These are phyloP conservation scores for Enteromius anoplus DNA, from an alignment of 2,797 vertebrate genomes.

Conservation along the genomic window DNA sequence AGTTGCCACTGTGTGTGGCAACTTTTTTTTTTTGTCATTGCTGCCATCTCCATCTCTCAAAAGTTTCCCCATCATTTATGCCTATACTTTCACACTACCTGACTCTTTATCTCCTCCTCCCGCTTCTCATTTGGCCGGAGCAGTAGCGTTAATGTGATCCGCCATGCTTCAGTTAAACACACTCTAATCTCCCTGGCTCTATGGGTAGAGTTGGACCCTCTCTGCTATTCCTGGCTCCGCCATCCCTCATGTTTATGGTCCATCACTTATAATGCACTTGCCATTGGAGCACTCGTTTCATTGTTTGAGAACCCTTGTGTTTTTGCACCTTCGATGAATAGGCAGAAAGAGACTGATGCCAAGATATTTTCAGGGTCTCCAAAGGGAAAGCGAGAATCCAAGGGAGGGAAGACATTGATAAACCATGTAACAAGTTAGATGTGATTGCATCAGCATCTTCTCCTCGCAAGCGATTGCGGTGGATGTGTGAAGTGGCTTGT, in stretches of 20 bases:
- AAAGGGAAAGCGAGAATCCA: neutral
- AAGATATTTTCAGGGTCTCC: slow-evolving; percentile 42
- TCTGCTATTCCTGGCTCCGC: slow-evolving; percentile 65
- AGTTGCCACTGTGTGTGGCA: neutral
- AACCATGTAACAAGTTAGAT: slow-evolving; percentile 47
- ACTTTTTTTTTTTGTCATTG: neutral
- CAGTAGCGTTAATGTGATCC: slow-evolving; percentile 73
- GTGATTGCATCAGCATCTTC: slow-evolving; percentile 51
- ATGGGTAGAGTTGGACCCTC: slow-evolving; percentile 58
- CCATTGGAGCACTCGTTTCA: slow-evolving; percentile 58
- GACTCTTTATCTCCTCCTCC: slow-evolving; percentile 31
- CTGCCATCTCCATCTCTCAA: slow-evolving; percentile 36
- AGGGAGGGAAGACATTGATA: slow-evolving; percentile 51
- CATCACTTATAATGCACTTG: slow-evolving; percentile 56
- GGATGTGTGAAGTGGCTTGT: neutral
- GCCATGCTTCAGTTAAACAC: slow-evolving; percentile 69
- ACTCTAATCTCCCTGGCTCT: slow-evolving; percentile 69
- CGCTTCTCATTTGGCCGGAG: slow-evolving; percentile 54
- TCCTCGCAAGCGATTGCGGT: neutral
- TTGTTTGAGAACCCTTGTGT: slow-evolving; percentile 40
- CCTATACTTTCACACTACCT: slow-evolving; percentile 34
- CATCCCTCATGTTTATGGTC: slow-evolving; percentile 64
- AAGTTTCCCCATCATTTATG: slow-evolving; percentile 20
- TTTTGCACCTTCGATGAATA: slow-evolving; percentile 43
- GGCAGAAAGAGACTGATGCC: slow-evolving; percentile 19